Evolutionary conservation across 2,888 invertebrate species (phyloP).

Genomic region (Aphodius granarius): DNA sequence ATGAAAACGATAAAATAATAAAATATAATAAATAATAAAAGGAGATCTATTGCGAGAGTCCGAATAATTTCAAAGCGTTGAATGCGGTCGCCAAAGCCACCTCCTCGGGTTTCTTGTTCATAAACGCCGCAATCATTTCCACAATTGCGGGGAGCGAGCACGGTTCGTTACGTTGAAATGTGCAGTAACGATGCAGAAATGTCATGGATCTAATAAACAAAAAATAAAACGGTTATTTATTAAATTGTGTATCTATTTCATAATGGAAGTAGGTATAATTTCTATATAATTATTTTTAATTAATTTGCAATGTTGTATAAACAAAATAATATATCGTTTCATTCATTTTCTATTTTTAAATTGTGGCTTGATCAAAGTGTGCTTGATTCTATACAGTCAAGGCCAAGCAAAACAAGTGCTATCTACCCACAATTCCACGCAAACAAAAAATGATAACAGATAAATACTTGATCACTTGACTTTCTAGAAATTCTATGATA

Average conservation of each 20-base stretch:
- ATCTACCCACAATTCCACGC: background rate
- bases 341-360: slow-evolving; percentile 18
- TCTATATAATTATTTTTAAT: too few species aligned
- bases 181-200: slow-evolving; percentile 87
- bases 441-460: background rate
- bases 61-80: slow-evolving; percentile 89
- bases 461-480: background rate
- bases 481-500: background rate
- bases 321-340: background rate
- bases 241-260: too few species aligned
- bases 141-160: slow-evolving; percentile 91
- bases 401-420: background rate
- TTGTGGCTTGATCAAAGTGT: background rate
- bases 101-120: slow-evolving; percentile 83
- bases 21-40: too few species aligned
- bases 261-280: too few species aligned
- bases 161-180: slow-evolving; percentile 95
- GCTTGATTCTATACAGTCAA: background rate
- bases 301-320: too few species aligned
- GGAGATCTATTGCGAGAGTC: slow-evolving; percentile 67
- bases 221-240: too few species aligned
- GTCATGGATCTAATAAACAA: slow-evolving; percentile 66
- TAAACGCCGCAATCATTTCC: slow-evolving; percentile 92
- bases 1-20: background rate
- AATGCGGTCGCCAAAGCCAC: slow-evolving; percentile 89